Percentiles rank a stretch among this genome's conserved stretches.
Conservation (phyloP, 1,140 invertebrate genomes). For the Achatina immaculata region DNA sequence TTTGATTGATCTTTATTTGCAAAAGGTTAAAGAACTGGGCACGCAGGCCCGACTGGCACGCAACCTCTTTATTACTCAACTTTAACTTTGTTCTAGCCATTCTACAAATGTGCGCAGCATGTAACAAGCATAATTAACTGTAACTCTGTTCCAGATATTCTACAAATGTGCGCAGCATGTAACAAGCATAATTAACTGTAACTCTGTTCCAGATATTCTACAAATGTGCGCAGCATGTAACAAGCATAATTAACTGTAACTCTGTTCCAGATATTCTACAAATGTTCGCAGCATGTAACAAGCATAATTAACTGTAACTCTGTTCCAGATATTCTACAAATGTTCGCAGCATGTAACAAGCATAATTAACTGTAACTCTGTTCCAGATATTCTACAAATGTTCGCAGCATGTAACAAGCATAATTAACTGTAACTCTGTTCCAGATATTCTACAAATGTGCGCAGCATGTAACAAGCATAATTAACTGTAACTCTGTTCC, state of each 20-base stretch:
- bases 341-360: neutral
- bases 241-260: neutral
- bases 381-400: neutral
- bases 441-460: neutral
- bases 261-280: neutral
- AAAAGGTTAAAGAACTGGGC: no score
- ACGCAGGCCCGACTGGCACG: no score
- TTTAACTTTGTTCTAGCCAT: no score
- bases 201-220: neutral
- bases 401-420: neutral
- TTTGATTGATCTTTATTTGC: no score
- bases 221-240: neutral
- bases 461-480: neutral
- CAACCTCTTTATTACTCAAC: no score
- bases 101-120: neutral
- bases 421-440: neutral
- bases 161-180: neutral
- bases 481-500: neutral
- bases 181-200: neutral
- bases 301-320: neutral
- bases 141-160: neutral
- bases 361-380: neutral
- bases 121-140: neutral
- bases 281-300: neutral
- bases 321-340: neutral